Evolutionary conservation across 2,888 invertebrate species (phyloP).

Genomic region (Tipula unca): DNA sequence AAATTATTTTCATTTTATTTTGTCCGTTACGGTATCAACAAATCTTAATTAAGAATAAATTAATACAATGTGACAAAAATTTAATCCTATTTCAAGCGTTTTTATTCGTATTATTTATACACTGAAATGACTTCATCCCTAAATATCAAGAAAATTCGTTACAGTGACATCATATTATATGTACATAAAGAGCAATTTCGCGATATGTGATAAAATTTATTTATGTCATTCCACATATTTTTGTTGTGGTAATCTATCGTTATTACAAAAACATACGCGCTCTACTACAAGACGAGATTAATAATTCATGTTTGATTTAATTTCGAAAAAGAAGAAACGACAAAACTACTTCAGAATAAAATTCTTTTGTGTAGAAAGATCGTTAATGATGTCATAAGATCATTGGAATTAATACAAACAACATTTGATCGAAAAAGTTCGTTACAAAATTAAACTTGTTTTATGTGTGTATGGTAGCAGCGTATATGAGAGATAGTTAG

Average conservation of each 20-base stretch:
- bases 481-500: neutral
- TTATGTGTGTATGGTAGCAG: neutral
- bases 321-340: neutral
- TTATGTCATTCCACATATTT: neutral
- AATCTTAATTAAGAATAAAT: neutral
- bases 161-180: neutral
- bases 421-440: neutral
- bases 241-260: neutral
- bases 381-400: slow-evolving; percentile 14
- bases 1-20: no score
- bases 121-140: neutral
- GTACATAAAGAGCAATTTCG: neutral
- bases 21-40: no score
- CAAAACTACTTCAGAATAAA: neutral
- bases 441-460: neutral
- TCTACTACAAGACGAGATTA: neutral
- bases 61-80: neutral
- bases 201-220: neutral
- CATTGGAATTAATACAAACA: neutral
- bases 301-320: neutral
- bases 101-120: no score
- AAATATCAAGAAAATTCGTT: neutral
- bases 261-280: neutral
- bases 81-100: neutral
- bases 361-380: neutral